Evolutionary conservation across 2,113 vertebrate species (phyloP).

Genomic region (Oophaga pumilio): DNA sequence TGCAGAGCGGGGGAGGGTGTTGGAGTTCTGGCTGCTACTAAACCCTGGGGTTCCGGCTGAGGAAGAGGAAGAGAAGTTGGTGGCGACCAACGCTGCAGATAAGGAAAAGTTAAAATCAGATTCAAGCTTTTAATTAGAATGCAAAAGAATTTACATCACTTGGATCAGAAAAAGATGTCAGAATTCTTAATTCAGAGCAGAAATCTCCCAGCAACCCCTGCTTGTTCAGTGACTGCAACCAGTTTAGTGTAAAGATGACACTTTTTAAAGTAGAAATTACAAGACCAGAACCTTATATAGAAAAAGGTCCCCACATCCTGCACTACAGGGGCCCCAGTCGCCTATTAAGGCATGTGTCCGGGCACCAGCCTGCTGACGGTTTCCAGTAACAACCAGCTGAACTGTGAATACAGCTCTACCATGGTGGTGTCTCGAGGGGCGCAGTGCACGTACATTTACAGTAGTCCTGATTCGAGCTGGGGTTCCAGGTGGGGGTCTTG

Average conservation of each 20-base stretch:
- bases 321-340: not conserved
- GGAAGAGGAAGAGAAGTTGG: constrained; percentile 89
- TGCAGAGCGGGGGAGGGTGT: constrained; percentile 80
- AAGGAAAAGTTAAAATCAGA: not conserved
- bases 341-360: no score
- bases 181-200: not conserved
- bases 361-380: not conserved
- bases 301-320: not conserved
- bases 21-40: constrained; percentile 84
- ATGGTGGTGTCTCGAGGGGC: not conserved
- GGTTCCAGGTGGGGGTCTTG: constrained; percentile 85
- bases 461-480: constrained; percentile 82
- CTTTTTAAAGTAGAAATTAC: no score
- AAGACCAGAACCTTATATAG: not conserved
- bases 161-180: not conserved
- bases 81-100: constrained; percentile 83
- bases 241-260: not conserved
- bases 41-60: constrained; percentile 85
- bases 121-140: not conserved
- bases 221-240: not conserved
- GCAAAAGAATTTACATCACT: not conserved
- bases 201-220: not conserved
- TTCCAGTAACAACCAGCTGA: not conserved
- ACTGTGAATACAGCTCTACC: not conserved
- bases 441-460: constrained; percentile 82